phyloP scores from a whole-genome alignment of 2,113 vertebrate species.

The Heterotilapia buettikoferi region DNA sequence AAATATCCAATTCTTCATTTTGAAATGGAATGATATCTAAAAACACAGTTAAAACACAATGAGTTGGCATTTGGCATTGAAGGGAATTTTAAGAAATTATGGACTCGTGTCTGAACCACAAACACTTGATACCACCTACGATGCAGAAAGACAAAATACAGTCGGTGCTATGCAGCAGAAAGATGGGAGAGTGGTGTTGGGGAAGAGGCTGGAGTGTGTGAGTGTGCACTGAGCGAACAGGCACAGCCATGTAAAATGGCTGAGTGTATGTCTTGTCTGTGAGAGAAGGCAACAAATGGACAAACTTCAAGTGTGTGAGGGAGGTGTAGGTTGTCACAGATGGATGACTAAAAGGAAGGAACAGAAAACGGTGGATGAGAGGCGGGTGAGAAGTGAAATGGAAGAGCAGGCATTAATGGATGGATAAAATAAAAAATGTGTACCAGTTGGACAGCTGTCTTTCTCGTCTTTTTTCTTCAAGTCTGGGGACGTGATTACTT shows the following conservation, averaged over 20 bases:
- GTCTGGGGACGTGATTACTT: background rate
- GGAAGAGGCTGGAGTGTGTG: background rate
- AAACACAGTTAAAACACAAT: background rate
- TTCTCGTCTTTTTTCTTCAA: background rate
- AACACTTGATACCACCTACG: slow-evolving; percentile 17
- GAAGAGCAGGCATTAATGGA: slow-evolving; percentile 47
- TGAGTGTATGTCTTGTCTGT: slow-evolving; percentile 5
- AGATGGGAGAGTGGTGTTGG: background rate
- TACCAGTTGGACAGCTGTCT: slow-evolving; percentile 26
- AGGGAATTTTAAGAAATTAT: background rate
- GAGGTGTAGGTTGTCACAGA: slow-evolving; percentile 57
- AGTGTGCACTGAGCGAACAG: background rate
- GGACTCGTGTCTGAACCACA: background rate
- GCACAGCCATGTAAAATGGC: slow-evolving; percentile 13
- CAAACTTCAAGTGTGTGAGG: slow-evolving; percentile 39
- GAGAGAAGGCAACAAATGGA: slow-evolving; percentile 18
- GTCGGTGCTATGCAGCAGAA: background rate
- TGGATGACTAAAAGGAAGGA: slow-evolving; percentile 48
- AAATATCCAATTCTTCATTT: background rate
- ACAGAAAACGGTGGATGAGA: slow-evolving; percentile 29
- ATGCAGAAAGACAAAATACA: slow-evolving; percentile 5
- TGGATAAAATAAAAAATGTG: background rate
- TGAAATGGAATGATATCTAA: background rate
- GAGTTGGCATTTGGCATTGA: background rate
- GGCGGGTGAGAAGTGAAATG: slow-evolving; percentile 36